phyloP scores from a whole-genome alignment of 2,888 invertebrate species.

The Anoplius nigerrimus region DNA sequence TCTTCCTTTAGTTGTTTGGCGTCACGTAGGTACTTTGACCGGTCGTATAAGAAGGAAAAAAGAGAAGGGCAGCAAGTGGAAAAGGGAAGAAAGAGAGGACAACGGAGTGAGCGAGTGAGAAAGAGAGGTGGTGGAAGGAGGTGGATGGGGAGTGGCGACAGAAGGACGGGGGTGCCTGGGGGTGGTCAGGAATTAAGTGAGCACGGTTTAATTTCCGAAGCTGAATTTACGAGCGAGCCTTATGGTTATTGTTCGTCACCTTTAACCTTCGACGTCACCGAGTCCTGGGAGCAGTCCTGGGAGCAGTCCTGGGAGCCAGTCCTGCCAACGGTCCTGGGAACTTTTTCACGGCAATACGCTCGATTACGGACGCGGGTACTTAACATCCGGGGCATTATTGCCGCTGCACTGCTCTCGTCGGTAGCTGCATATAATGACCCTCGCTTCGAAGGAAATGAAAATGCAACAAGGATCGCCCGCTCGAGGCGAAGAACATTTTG shows the following conservation, averaged over 20 bases:
- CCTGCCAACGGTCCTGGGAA: slow-evolving; percentile 8
- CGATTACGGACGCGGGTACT: slow-evolving; percentile 19
- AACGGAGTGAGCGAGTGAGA: not conserved
- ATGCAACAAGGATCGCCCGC: too few species aligned
- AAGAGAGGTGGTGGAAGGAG: not conserved
- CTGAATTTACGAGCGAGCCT: slow-evolving; percentile 47
- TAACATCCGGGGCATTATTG: slow-evolving; percentile 32
- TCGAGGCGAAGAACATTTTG: too few species aligned
- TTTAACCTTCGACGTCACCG: slow-evolving; percentile 31
- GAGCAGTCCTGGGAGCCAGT: too few species aligned
- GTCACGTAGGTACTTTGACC: slow-evolving; percentile 41
- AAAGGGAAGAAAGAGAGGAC: not conserved
- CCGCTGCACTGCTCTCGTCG: slow-evolving; percentile 11
- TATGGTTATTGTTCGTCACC: slow-evolving; percentile 35
- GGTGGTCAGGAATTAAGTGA: slow-evolving; percentile 36
- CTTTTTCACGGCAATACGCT: slow-evolving; percentile 3
- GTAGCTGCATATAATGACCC: not conserved
- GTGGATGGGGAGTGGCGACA: not conserved
- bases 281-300: not conserved
- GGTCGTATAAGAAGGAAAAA: slow-evolving; percentile 22
- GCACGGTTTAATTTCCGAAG: slow-evolving; percentile 48
- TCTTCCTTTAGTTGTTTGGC: slow-evolving; percentile 9
- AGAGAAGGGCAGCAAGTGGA: not conserved
- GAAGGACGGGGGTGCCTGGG: not conserved
- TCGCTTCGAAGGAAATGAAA: too few species aligned